Evolutionary conservation across 2,113 vertebrate genomes (phyloP).

Genomic region (Chaetodon auriga): DNA sequence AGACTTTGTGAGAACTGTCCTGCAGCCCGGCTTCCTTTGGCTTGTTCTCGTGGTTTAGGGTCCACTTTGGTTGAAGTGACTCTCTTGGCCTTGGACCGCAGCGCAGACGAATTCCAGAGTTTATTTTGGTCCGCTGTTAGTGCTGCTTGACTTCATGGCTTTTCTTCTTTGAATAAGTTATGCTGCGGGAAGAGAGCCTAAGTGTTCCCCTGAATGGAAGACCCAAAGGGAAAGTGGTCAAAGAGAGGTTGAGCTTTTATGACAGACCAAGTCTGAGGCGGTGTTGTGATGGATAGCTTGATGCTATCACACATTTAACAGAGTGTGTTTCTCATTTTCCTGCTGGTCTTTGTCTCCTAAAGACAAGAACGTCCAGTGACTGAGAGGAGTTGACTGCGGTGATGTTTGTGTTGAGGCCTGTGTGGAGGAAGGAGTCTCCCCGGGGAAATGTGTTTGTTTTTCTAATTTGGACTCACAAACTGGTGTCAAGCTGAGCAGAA

Average conservation of each 20-base stretch:
- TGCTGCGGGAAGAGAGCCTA: constrained; percentile 3
- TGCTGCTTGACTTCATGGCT: constrained; percentile 56
- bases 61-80: constrained; percentile 17
- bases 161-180: constrained; percentile 58
- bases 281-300: neutral
- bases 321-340: constrained; percentile 9
- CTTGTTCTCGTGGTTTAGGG: neutral
- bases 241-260: neutral
- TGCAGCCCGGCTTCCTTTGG: neutral
- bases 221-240: neutral
- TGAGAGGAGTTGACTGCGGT: constrained; percentile 31
- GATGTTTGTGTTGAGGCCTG: constrained; percentile 34
- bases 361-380: neutral
- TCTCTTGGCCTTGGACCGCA: constrained; percentile 32
- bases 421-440: constrained; percentile 40
- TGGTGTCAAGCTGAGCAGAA: constrained; percentile 25
- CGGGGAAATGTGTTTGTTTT: constrained; percentile 28
- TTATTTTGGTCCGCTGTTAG: constrained; percentile 70
- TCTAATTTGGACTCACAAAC: constrained; percentile 36
- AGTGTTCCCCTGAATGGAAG: constrained; percentile 12
- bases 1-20: constrained; percentile 1
- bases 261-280: neutral
- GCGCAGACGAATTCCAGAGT: constrained; percentile 61
- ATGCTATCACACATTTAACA: constrained; percentile 23
- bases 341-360: neutral